Evolutionary conservation across 2,113 vertebrate genomes (phyloP).

Genomic region (Amblyornis subalaris): DNA sequence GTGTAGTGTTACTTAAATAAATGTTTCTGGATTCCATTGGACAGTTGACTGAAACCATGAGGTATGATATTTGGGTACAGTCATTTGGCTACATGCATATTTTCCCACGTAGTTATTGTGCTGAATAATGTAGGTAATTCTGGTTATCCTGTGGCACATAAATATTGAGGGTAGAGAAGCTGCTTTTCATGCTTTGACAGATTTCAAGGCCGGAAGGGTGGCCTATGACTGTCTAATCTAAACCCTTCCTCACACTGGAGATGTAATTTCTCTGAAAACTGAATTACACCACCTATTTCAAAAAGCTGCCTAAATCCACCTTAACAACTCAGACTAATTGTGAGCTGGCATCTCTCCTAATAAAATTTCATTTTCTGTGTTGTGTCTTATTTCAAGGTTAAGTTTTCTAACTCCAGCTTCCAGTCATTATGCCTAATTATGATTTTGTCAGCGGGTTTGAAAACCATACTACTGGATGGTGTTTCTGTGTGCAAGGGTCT

Average conservation of each 20-base stretch:
- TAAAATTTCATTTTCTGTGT: neutral
- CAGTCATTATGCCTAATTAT: slow-evolving; percentile 2
- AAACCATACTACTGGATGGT: neutral
- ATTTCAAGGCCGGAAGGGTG: neutral
- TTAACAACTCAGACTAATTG: neutral
- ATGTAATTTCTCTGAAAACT: neutral
- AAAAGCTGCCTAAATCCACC: neutral
- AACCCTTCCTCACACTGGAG: neutral
- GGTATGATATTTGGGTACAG: neutral
- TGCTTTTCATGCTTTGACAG: neutral
- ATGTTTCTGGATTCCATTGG: neutral
- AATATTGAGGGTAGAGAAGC: neutral
- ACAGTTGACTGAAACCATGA: neutral
- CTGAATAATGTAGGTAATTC: neutral
- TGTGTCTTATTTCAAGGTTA: neutral
- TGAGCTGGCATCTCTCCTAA: neutral
- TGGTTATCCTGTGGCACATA: neutral
- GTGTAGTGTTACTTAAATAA: neutral
- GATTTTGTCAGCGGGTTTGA: neutral
- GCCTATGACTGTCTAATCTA: neutral
- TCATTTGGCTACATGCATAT: neutral
- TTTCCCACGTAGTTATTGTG: neutral
- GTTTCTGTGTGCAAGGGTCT: neutral
- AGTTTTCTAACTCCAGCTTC: neutral
- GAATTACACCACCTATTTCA: neutral